Conservation (phyloP, 2,797 vertebrate genomes). For the Ptychobarbus kaznakovi region DNA sequence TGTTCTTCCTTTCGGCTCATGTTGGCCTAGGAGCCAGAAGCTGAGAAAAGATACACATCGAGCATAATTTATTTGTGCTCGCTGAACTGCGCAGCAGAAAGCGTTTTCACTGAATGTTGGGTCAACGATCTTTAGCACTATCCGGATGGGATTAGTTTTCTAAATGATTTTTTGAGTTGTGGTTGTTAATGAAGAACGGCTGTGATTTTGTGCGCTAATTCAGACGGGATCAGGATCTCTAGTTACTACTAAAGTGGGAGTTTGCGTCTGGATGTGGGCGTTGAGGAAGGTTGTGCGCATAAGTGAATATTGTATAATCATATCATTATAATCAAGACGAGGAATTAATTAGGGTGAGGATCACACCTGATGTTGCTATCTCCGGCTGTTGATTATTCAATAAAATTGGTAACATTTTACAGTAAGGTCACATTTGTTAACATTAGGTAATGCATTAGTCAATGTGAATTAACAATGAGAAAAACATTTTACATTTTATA, state of each 20-base stretch:
- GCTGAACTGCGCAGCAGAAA: constrained; percentile 74
- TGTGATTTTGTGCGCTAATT: neutral
- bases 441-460: no score
- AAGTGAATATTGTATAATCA: neutral
- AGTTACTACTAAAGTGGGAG: constrained; percentile 22
- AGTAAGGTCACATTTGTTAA: neutral
- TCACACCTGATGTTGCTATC: neutral
- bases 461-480: neutral
- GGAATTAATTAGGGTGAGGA: neutral
- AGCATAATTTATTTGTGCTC: constrained; percentile 69
- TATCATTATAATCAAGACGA: neutral
- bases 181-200: neutral
- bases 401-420: neutral
- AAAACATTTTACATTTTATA: neutral
- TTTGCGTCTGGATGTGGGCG: constrained; percentile 2
- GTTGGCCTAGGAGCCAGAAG: constrained; percentile 68
- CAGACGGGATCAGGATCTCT: neutral
- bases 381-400: neutral
- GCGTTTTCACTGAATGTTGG: constrained; percentile 74
- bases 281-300: neutral
- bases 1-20: constrained; percentile 47
- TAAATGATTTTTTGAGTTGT: constrained; percentile 1
- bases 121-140: constrained; percentile 61
- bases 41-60: constrained; percentile 12
- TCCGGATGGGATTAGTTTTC: neutral